These are phyloP conservation scores for Alaudala cheleensis DNA, from an alignment of 2,113 vertebrate species.

Conservation along the genomic window DNA sequence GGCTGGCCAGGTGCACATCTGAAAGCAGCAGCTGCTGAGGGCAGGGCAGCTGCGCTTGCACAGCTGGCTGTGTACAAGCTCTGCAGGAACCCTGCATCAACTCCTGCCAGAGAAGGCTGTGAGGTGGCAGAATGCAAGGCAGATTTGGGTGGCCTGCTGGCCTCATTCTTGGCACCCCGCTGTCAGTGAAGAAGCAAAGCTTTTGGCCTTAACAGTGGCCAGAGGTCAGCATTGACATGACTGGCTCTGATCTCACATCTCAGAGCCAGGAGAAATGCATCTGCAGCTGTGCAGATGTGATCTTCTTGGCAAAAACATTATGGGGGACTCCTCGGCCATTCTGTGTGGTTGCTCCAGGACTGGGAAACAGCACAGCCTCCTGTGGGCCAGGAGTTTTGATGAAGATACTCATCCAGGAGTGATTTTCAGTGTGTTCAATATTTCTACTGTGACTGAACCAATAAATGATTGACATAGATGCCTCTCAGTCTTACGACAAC, in stretches of 20 bases:
- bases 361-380: accelerated
- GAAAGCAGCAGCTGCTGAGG: not conserved
- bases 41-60: not conserved
- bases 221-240: accelerated
- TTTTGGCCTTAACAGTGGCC: not conserved
- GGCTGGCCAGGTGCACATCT: accelerated
- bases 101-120: not conserved
- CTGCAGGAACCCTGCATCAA: not conserved
- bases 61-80: accelerated
- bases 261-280: not conserved
- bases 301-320: not conserved
- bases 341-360: accelerated
- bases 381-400: not conserved
- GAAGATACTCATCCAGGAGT: not conserved
- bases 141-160: not conserved
- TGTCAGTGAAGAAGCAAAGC: not conserved
- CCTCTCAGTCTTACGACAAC: not conserved
- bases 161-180: not conserved
- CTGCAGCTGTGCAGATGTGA: not conserved
- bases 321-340: not conserved
- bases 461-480: not conserved
- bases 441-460: not conserved
- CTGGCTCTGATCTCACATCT: not conserved
- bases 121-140: accelerated
- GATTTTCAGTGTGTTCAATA: not conserved